Evolutionary conservation across 2,888 invertebrate species (phyloP).

Genomic region (Onchidella celtica): DNA sequence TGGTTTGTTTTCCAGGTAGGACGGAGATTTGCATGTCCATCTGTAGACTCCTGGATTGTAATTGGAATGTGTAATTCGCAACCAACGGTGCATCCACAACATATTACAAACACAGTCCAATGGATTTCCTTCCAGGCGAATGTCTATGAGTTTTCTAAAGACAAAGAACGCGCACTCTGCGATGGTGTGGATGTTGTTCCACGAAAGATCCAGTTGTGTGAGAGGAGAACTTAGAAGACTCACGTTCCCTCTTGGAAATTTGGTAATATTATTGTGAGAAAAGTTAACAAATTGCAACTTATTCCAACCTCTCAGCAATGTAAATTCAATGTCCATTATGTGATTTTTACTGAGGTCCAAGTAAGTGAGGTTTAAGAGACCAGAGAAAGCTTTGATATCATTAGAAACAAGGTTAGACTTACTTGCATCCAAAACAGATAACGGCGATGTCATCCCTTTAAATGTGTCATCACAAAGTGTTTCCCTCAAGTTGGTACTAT

Average conservation of each 20-base stretch:
- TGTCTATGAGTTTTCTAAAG: conserved; percentile 1
- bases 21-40: conserved; percentile 3
- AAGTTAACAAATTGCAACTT: conserved; percentile 7
- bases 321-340: neutral
- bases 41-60: neutral
- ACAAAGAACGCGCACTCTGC: conserved; percentile 12
- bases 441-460: neutral
- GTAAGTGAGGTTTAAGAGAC: neutral
- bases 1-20: neutral
- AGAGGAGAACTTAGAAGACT: neutral
- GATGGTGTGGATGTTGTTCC: conserved; percentile 16
- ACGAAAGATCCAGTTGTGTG: conserved; percentile 20
- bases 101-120: conserved; percentile 18
- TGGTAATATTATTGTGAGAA: conserved; percentile 32
- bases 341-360: conserved; percentile 6
- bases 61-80: neutral
- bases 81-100: conserved; percentile 35
- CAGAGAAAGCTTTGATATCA: neutral
- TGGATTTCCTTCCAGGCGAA: conserved; percentile 24
- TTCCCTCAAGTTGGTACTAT: conserved; percentile 2
- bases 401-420: neutral
- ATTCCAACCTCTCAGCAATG: neutral
- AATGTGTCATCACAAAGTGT: neutral
- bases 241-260: neutral
- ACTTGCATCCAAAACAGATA: neutral